Evolutionary conservation across 2,888 invertebrate species (phyloP).

Genomic region (Mythimna vitellina): DNA sequence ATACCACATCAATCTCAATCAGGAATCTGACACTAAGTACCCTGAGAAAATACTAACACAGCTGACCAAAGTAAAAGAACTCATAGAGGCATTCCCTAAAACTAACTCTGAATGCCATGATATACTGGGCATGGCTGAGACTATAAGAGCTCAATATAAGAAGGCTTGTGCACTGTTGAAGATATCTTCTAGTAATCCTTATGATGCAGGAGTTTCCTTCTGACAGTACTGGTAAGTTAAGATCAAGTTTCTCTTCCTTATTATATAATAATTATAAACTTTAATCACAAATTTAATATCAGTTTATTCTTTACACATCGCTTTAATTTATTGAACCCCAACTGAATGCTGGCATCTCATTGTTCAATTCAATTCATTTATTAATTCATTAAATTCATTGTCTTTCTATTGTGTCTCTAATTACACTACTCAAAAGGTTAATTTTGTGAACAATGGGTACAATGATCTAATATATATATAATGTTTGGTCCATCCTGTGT

Average conservation of each 20-base stretch:
- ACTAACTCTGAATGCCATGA: constrained; percentile 92
- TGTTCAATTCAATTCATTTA: too few species aligned
- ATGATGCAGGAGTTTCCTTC: constrained; percentile 91
- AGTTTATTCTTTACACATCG: too few species aligned
- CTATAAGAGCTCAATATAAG: constrained; percentile 93
- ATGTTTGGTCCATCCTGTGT: too few species aligned
- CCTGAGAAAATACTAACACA: constrained; percentile 90
- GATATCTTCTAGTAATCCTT: constrained; percentile 90
- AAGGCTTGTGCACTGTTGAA: constrained; percentile 93
- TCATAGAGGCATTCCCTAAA: constrained; percentile 92
- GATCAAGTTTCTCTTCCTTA: background rate
- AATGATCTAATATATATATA: too few species aligned
- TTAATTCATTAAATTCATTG: too few species aligned
- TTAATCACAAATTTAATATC: too few species aligned
- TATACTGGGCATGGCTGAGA: constrained; percentile 91
- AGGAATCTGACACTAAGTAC: constrained; percentile 74
- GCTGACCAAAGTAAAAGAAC: constrained; percentile 89
- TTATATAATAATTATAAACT: too few species aligned
- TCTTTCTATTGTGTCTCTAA: too few species aligned
- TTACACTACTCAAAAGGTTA: too few species aligned
- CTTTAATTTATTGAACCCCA: too few species aligned
- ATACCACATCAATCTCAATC: constrained; percentile 81
- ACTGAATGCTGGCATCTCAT: too few species aligned
- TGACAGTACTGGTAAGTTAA: constrained; percentile 75
- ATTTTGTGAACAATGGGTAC: too few species aligned